These are phyloP conservation scores for Ernsta delagoae DNA, from an alignment of 2,888 invertebrate genomes.

Conservation along the genomic window DNA sequence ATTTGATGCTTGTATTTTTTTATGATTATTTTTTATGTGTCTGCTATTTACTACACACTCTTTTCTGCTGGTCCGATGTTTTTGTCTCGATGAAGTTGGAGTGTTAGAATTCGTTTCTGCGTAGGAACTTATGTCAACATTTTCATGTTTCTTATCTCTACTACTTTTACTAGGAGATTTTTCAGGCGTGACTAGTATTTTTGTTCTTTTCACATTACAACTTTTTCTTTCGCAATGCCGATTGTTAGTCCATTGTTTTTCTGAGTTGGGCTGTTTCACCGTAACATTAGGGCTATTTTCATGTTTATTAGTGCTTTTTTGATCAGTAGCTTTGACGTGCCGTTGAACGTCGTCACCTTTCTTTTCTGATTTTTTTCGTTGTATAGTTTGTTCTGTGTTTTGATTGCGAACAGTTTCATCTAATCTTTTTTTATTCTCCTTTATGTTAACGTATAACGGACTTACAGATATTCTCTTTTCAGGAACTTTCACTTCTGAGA, in stretches of 20 bases:
- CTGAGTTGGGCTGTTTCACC: constrained; percentile 7
- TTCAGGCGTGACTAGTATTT: constrained; percentile 48
- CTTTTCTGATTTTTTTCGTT: constrained; percentile 7
- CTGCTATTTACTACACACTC: not conserved
- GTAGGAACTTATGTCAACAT: not conserved
- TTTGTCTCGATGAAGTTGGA: not conserved
- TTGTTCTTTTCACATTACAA: constrained; percentile 43
- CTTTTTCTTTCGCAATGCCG: constrained; percentile 35
- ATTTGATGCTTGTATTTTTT: not conserved
- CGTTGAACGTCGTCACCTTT: constrained; percentile 2
- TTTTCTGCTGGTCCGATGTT: not conserved
- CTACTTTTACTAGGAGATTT: constrained; percentile 29
- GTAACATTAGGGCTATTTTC: not conserved
- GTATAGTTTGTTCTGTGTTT: not conserved
- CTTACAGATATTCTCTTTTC: constrained; percentile 48
- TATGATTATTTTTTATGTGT: not conserved
- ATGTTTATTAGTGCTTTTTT: not conserved
- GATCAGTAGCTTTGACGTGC: not conserved
- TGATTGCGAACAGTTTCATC: not conserved
- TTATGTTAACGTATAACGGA: constrained; percentile 54
- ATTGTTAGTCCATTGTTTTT: constrained; percentile 39
- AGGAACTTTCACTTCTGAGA: constrained; percentile 40
- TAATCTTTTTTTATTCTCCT: constrained; percentile 33
- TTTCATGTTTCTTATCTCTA: constrained; percentile 39
- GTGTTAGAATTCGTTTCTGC: constrained; percentile 5